Evolutionary conservation across 2,797 vertebrate genomes (phyloP).

Genomic region (Cirrhinus mrigala): DNA sequence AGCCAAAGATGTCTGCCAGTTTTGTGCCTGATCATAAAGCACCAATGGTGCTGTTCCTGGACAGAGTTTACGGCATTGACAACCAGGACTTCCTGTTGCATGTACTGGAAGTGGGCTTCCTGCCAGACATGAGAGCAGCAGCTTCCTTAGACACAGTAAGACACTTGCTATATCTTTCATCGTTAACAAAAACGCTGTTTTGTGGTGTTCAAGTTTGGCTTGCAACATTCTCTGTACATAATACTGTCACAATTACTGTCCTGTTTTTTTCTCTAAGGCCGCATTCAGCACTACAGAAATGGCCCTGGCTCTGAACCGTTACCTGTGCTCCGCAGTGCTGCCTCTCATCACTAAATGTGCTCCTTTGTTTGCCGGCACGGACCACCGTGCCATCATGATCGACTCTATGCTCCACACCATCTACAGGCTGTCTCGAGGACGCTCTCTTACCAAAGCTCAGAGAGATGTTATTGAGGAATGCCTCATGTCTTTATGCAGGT

Average conservation of each 20-base stretch:
- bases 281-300: conserved; percentile 96
- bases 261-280: conserved; percentile 72
- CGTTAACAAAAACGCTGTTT: not conserved
- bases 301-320: conserved; percentile 94
- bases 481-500: conserved; percentile 94
- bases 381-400: conserved; percentile 96
- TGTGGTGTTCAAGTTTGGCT: not conserved
- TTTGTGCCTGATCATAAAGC: conserved; percentile 96
- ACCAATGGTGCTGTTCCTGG: conserved; percentile 94
- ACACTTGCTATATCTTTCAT: not conserved
- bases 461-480: conserved; percentile 95
- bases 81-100: conserved; percentile 93
- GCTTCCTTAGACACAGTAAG: conserved; percentile 93
- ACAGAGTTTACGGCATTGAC: conserved; percentile 95
- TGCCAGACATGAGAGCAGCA: conserved; percentile 94
- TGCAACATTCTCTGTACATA: not conserved
- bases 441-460: conserved; percentile 95
- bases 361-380: conserved; percentile 91
- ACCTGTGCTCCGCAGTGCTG: conserved; percentile 90
- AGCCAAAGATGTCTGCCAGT: conserved; percentile 95
- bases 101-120: conserved; percentile 92
- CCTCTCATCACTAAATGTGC: conserved; percentile 96
- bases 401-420: conserved; percentile 98
- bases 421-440: conserved; percentile 92
- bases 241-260: not conserved